These are phyloP conservation scores for Fragum fragum DNA, from an alignment of 2,888 invertebrate species.

Conservation along the genomic window DNA sequence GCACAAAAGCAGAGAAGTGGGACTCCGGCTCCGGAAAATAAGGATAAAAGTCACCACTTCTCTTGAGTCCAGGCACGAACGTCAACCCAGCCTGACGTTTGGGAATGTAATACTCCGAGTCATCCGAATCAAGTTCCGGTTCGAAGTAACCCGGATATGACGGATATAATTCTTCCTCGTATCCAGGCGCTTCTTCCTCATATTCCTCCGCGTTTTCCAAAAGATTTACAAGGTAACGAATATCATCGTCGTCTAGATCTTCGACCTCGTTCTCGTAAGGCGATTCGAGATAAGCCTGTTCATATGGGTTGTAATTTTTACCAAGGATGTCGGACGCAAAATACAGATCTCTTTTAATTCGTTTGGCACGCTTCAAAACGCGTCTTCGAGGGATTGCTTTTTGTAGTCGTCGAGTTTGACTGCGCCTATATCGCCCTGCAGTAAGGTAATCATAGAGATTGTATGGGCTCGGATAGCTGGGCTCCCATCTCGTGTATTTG, in stretches of 20 bases:
- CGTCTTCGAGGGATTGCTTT: slow-evolving; percentile 16
- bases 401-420: slow-evolving; percentile 28
- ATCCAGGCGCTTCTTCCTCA: background rate
- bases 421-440: slow-evolving; percentile 37
- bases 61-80: slow-evolving; percentile 66
- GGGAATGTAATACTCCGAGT: slow-evolving; percentile 56
- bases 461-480: slow-evolving; percentile 15
- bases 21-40: slow-evolving; percentile 67
- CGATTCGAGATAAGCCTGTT: slow-evolving; percentile 22
- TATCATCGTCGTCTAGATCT: slow-evolving; percentile 41
- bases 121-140: slow-evolving; percentile 37
- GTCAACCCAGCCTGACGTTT: slow-evolving; percentile 66
- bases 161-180: slow-evolving; percentile 40
- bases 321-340: slow-evolving; percentile 33
- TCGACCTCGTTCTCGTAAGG: slow-evolving; percentile 32
- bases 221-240: slow-evolving; percentile 32
- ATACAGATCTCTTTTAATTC: slow-evolving; percentile 53
- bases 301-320: slow-evolving; percentile 36
- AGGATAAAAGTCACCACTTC: slow-evolving; percentile 68
- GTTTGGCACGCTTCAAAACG: slow-evolving; percentile 50
- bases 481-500: slow-evolving; percentile 2
- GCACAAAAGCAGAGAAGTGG: slow-evolving; percentile 68
- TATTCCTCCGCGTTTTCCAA: slow-evolving; percentile 40
- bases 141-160: slow-evolving; percentile 28
- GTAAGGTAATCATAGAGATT: slow-evolving; percentile 9